Evolutionary conservation across 2,888 invertebrate species (phyloP).

Genomic region (Myathropa florea): DNA sequence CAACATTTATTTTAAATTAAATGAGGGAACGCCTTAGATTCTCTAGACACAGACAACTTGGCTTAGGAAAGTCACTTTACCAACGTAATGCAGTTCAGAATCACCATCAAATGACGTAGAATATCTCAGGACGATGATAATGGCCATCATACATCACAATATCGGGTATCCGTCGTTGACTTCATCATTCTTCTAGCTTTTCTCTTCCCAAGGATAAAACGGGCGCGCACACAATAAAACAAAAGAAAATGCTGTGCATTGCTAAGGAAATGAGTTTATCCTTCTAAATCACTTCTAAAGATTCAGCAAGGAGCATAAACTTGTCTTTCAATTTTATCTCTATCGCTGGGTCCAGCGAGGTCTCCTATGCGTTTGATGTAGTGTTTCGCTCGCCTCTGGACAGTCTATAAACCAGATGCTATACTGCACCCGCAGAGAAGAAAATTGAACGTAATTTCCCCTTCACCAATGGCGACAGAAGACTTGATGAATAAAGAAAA

Average conservation of each 20-base stretch:
- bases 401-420: constrained; percentile 2
- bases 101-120: constrained; percentile 31
- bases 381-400: background rate
- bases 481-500: background rate
- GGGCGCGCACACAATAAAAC: background rate
- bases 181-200: background rate
- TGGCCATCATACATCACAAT: constrained; percentile 39
- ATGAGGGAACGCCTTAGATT: too few species aligned
- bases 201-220: background rate
- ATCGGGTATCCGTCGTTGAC: constrained; percentile 27
- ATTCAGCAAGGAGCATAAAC: constrained; percentile 28
- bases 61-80: too few species aligned
- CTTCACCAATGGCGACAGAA: background rate
- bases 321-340: constrained; percentile 34
- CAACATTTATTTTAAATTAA: too few species aligned
- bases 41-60: too few species aligned
- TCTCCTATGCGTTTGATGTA: background rate
- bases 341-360: background rate
- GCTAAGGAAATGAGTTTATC: constrained; percentile 56
- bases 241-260: constrained; percentile 11
- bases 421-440: background rate
- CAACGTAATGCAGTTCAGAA: background rate
- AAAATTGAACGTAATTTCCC: too few species aligned
- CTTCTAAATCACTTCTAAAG: constrained; percentile 33
- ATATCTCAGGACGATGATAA: constrained; percentile 26